Conservation (phyloP, 1,140 invertebrate species). For the Meloidogyne floridensis region DNA sequence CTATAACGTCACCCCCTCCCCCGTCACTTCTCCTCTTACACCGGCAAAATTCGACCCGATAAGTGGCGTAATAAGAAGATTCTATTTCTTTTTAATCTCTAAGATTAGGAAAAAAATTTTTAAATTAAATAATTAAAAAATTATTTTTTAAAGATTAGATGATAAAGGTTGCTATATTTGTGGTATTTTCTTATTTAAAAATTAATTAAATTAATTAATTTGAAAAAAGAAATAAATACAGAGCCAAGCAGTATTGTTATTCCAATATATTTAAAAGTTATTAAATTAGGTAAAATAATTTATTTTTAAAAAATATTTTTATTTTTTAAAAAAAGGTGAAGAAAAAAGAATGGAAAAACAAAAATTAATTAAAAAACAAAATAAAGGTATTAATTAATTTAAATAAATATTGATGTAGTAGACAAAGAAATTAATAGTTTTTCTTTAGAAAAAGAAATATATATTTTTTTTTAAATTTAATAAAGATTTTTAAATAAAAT, state of each 20-base stretch:
- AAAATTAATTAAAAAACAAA: background rate
- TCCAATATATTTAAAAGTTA: slow-evolving; percentile 40
- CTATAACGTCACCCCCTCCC: too few relatives aligned
- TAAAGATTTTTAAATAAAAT: too few relatives aligned
- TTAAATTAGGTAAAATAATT: background rate
- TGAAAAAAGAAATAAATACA: slow-evolving; percentile 38
- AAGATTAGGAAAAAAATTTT: too few relatives aligned
- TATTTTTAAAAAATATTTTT: background rate
- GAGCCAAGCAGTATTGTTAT: slow-evolving; percentile 38
- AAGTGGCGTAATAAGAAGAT: too few relatives aligned
- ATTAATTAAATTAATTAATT: slow-evolving; percentile 1
- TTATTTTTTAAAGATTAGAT: slow-evolving; percentile 11
- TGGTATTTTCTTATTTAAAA: slow-evolving; percentile 1
- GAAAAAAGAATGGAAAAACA: background rate
- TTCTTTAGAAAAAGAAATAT: too few relatives aligned
- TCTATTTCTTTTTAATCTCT: too few relatives aligned
- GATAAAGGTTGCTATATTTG: slow-evolving; percentile 45
- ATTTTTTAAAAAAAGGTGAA: background rate
- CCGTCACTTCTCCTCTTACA: too few relatives aligned
- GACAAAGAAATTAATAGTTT: background rate
- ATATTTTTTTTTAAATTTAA: too few relatives aligned
- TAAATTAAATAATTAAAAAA: background rate
- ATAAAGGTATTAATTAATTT: background rate
- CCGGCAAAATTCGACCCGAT: too few relatives aligned
- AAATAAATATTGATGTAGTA: background rate